Conservation (phyloP, 1,140 invertebrate genomes). For the Drosophila truncata region DNA sequence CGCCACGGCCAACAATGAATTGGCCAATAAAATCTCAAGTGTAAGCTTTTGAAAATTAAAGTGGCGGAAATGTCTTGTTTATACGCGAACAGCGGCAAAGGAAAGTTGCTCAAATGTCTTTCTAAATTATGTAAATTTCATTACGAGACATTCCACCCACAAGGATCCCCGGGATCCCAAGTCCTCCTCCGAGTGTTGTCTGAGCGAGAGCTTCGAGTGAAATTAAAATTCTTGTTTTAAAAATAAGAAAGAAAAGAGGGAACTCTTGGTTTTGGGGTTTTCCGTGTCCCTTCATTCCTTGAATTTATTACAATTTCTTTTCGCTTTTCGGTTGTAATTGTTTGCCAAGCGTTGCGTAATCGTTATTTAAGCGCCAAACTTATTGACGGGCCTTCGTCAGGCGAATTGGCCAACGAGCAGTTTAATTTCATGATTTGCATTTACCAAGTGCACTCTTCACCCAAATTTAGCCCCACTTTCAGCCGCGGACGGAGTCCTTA, state of each 20-base stretch:
- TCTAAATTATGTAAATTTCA: slow-evolving; percentile 84
- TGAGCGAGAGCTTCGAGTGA: slow-evolving; percentile 61
- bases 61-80: slow-evolving; percentile 84
- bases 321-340: slow-evolving; percentile 64
- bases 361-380: slow-evolving; percentile 70
- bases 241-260: slow-evolving; percentile 51
- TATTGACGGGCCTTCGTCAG: slow-evolving; percentile 62
- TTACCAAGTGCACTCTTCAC: slow-evolving; percentile 29
- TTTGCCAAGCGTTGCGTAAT: slow-evolving; percentile 74
- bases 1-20: slow-evolving; percentile 78
- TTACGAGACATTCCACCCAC: slow-evolving; percentile 59
- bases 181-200: slow-evolving; percentile 28
- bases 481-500: slow-evolving; percentile 14
- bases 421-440: slow-evolving; percentile 44
- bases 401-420: slow-evolving; percentile 50
- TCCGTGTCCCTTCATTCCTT: background rate
- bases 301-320: slow-evolving; percentile 65
- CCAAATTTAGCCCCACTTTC: slow-evolving; percentile 17
- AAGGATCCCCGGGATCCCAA: slow-evolving; percentile 23
- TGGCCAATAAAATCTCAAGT: slow-evolving; percentile 84
- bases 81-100: slow-evolving; percentile 66
- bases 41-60: slow-evolving; percentile 84
- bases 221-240: slow-evolving; percentile 79
- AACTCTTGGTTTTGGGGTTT: slow-evolving; percentile 54
- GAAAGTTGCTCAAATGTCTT: slow-evolving; percentile 79